phyloP scores from a whole-genome alignment of 2,797 vertebrate species.

The Acanthurus tractus region DNA sequence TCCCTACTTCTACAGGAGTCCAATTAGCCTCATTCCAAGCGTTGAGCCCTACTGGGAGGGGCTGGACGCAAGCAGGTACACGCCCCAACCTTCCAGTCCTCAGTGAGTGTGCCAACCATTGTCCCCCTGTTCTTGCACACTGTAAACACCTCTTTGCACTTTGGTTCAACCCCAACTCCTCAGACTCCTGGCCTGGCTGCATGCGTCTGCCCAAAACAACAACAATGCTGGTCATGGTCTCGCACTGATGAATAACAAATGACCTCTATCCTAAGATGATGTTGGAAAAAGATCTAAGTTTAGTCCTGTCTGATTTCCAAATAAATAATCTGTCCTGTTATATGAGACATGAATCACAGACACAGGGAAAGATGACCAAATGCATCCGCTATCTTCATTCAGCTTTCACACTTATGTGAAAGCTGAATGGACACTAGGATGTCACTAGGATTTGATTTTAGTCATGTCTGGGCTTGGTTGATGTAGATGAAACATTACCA shows the following conservation, averaged over 20 bases:
- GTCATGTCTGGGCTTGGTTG: no score
- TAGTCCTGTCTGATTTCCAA: background rate
- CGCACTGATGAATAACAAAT: slow-evolving; percentile 14
- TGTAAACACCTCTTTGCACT: slow-evolving; percentile 51
- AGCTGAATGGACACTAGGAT: no score
- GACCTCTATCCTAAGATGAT: slow-evolving; percentile 14
- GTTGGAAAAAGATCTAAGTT: background rate
- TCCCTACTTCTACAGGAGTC: slow-evolving; percentile 81
- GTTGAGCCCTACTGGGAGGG: slow-evolving; percentile 83
- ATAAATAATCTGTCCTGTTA: background rate
- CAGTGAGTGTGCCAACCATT: slow-evolving; percentile 82
- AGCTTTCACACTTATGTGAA: no score
- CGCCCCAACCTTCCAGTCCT: slow-evolving; percentile 76
- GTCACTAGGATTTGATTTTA: no score
- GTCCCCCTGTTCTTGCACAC: slow-evolving; percentile 62
- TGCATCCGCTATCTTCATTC: no score
- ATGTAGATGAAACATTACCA: no score
- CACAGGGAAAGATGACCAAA: no score
- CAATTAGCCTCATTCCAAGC: slow-evolving; percentile 84
- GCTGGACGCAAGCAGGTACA: slow-evolving; percentile 81
- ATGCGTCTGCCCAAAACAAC: slow-evolving; percentile 65
- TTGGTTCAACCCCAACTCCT: slow-evolving; percentile 52
- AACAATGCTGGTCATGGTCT: slow-evolving; percentile 46
- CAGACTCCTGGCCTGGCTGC: slow-evolving; percentile 54
- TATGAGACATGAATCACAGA: no score